Evolutionary conservation across 35 echinoderm and acorn worm species (phyloP).

Genomic region (Strongylocentrotus purpuratus): DNA sequence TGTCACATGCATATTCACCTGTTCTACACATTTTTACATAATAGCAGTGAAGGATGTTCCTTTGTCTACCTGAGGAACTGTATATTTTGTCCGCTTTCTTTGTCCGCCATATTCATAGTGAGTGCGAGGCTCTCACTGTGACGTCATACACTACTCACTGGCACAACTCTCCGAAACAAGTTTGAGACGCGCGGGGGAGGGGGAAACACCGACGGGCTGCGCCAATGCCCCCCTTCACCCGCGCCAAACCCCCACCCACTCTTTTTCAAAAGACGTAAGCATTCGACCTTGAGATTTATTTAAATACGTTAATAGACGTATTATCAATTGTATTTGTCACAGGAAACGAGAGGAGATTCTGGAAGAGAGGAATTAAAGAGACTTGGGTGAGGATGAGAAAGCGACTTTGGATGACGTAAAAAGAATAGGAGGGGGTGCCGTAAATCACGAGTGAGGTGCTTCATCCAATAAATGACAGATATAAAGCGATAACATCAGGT

Average conservation of each 20-base stretch:
- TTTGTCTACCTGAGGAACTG: too few relatives aligned
- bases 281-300: neutral
- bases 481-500: neutral
- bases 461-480: neutral
- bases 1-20: too few relatives aligned
- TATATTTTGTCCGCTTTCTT: too few relatives aligned
- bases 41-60: too few relatives aligned
- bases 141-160: neutral
- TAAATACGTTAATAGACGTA: conserved; percentile 4
- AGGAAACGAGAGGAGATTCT: neutral
- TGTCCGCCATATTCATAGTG: too few relatives aligned
- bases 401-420: neutral
- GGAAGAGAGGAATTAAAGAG: neutral
- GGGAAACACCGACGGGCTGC: neutral
- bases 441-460: neutral
- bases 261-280: neutral
- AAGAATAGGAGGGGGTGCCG: neutral
- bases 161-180: neutral
- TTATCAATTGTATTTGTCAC: neutral
- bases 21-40: too few relatives aligned
- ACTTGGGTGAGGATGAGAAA: conserved; percentile 1
- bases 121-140: neutral
- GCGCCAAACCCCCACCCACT: neutral
- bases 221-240: neutral
- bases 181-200: neutral